A percentile compares a stretch with the other conserved stretches of the same genome.
phyloP scores from a whole-genome alignment of 1,140 invertebrate species.

The Riptortus pedestris region DNA sequence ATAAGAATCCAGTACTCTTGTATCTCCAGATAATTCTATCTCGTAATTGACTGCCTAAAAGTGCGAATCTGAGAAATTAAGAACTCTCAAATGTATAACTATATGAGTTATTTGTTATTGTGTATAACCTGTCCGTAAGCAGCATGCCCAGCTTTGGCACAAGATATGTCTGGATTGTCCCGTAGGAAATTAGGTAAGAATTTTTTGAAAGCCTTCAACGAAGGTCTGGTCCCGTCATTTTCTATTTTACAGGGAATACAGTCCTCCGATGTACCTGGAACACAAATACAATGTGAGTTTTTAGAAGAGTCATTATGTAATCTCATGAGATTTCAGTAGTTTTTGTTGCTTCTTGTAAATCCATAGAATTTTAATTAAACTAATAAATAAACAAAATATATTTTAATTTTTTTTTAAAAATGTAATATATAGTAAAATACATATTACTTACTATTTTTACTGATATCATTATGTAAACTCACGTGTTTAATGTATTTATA shows the following conservation, averaged over 20 bases:
- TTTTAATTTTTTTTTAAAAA: too few relatives aligned
- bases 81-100: not conserved
- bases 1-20: slow-evolving; percentile 58
- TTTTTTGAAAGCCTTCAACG: slow-evolving; percentile 54
- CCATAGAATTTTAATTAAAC: too few relatives aligned
- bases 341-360: too few relatives aligned
- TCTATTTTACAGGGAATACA: slow-evolving; percentile 44
- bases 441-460: too few relatives aligned
- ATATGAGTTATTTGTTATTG: not conserved
- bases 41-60: slow-evolving; percentile 49
- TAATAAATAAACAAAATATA: too few relatives aligned
- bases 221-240: slow-evolving; percentile 44
- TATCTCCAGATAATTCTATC: slow-evolving; percentile 33
- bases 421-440: too few relatives aligned
- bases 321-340: too few relatives aligned
- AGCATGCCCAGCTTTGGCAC: slow-evolving; percentile 80
- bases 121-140: slow-evolving; percentile 51
- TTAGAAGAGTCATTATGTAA: too few relatives aligned
- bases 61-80: slow-evolving; percentile 18
- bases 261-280: slow-evolving; percentile 30
- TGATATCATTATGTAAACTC: too few relatives aligned
- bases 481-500: too few relatives aligned
- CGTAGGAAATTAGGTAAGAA: slow-evolving; percentile 80
- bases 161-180: slow-evolving; percentile 73
- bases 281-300: too few relatives aligned